Evolutionary conservation across 1,140 invertebrate genomes (phyloP).

Genomic region (Choristoneura fumiferana): DNA sequence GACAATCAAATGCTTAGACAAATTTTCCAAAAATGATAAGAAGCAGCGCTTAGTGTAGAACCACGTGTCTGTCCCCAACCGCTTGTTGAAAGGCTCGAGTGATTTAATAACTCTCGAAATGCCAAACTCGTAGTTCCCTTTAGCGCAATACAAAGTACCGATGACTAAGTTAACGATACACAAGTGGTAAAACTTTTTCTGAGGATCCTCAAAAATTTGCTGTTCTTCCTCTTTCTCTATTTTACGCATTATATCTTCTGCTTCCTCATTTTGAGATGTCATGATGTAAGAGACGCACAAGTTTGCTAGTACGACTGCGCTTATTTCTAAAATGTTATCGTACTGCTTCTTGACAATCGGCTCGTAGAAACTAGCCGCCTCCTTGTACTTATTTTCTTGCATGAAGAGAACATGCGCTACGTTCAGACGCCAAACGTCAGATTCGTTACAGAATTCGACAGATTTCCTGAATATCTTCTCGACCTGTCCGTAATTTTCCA

Average conservation of each 20-base stretch:
- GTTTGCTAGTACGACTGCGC: conserved; percentile 98
- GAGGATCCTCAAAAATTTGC: conserved; percentile 94
- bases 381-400: conserved; percentile 99
- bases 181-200: conserved; percentile 97
- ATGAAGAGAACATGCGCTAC: conserved; percentile 99
- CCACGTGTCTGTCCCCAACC: conserved; percentile 98
- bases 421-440: conserved; percentile 98
- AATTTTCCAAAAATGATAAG: conserved; percentile 94
- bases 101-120: conserved; percentile 98
- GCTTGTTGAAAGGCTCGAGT: conserved; percentile 96
- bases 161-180: conserved; percentile 99
- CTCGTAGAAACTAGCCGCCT: conserved; percentile 98
- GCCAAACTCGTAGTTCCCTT: conserved; percentile 99
- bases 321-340: conserved; percentile 96
- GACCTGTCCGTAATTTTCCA: conserved; percentile 96
- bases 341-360: conserved; percentile 98
- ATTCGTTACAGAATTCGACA: conserved; percentile 98
- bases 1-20: conserved; percentile 94
- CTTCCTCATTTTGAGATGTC: conserved; percentile 99
- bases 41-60: conserved; percentile 98
- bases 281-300: conserved; percentile 99
- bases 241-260: conserved; percentile 98
- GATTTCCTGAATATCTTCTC: conserved; percentile 97
- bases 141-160: conserved; percentile 98
- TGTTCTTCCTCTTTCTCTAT: conserved; percentile 99